Conservation (phyloP, 2,888 invertebrate genomes). For the Chloromyia formosa region DNA sequence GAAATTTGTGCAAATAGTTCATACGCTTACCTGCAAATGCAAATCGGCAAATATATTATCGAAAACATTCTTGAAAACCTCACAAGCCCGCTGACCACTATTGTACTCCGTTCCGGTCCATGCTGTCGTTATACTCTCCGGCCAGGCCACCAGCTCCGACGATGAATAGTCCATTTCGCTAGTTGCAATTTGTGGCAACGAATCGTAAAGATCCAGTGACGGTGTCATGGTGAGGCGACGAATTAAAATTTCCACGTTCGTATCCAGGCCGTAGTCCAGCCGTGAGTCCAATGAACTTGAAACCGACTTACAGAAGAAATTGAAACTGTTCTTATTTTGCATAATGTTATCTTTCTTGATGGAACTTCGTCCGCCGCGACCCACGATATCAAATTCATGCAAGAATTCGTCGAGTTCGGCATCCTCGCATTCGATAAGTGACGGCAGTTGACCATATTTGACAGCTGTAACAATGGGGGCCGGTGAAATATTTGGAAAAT, state of each 20-base stretch:
- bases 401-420: conserved; percentile 82
- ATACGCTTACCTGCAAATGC: conserved; percentile 64
- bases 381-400: conserved; percentile 74
- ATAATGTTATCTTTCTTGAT: conserved; percentile 66
- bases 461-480: conserved; percentile 54
- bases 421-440: conserved; percentile 82
- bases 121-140: conserved; percentile 63
- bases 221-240: conserved; percentile 76
- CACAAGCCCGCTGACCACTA: conserved; percentile 64
- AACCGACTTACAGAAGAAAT: conserved; percentile 65
- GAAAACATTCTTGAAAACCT: conserved; percentile 76
- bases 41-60: conserved; percentile 75
- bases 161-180: conserved; percentile 60
- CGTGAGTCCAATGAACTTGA: conserved; percentile 80
- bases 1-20: background rate
- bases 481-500: conserved; percentile 2
- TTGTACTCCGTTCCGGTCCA: conserved; percentile 67
- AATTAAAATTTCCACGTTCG: conserved; percentile 78
- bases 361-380: conserved; percentile 67
- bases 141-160: conserved; percentile 63
- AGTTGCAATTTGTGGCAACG: conserved; percentile 60
- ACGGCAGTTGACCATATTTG: conserved; percentile 68
- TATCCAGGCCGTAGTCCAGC: conserved; percentile 81
- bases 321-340: conserved; percentile 61
- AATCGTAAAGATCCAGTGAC: conserved; percentile 62